These are phyloP conservation scores for Drosophila rufa DNA, from an alignment of 1,140 invertebrate genomes.

Conservation along the genomic window DNA sequence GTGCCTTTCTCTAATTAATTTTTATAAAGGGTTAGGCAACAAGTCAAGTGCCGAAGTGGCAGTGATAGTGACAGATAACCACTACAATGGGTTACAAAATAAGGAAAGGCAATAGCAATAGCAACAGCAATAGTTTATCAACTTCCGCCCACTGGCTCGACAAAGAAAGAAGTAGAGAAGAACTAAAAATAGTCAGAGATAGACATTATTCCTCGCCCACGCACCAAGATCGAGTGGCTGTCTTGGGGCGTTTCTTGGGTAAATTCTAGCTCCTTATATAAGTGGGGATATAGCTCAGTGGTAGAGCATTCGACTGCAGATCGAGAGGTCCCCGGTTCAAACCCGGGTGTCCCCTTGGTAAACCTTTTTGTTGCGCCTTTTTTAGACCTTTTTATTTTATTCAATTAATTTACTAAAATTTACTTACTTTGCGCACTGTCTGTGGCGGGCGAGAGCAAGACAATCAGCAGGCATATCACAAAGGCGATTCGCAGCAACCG, in stretches of 20 bases:
- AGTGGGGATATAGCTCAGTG: constrained; percentile 87
- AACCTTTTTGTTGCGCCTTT: constrained; percentile 29
- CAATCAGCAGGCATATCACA: constrained; percentile 86
- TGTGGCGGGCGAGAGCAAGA: constrained; percentile 86
- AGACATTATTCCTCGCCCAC: constrained; percentile 18
- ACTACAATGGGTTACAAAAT: constrained; percentile 1
- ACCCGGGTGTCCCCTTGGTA: constrained; percentile 69
- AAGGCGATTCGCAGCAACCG: constrained; percentile 86
- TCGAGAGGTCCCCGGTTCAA: constrained; percentile 96
- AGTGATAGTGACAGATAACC: constrained; percentile 56
- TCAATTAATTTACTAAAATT: neutral
- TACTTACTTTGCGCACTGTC: constrained; percentile 87
- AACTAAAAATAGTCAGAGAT: constrained; percentile 35
- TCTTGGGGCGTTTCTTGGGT: constrained; percentile 26
- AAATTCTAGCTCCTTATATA: constrained; percentile 49
- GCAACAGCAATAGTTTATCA: constrained; percentile 47
- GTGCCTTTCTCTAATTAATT: constrained; percentile 22
- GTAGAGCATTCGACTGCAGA: constrained; percentile 97
- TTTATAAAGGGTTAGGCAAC: constrained; percentile 17
- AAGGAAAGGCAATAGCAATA: constrained; percentile 7
- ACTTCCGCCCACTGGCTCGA: constrained; percentile 33
- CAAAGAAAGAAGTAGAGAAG: neutral
- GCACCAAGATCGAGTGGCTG: neutral
- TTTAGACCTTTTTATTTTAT: neutral
- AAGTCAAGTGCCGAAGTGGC: constrained; percentile 30